Evolutionary conservation across 2,888 invertebrate species (phyloP).

Genomic region (Hedya salicella): DNA sequence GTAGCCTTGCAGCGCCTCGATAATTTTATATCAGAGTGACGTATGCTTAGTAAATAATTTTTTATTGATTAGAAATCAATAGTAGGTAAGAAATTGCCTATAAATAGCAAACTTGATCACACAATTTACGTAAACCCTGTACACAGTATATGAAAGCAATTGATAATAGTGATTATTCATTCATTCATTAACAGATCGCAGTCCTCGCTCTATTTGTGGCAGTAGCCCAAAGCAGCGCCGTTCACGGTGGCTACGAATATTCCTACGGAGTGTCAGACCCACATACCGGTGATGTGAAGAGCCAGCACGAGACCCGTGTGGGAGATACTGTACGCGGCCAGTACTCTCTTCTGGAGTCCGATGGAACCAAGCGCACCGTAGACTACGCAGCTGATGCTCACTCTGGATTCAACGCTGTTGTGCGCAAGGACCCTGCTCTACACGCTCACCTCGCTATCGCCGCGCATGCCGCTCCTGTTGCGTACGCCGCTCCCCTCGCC

Average conservation of each 20-base stretch:
- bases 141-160: too few species aligned
- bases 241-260: conserved; percentile 66
- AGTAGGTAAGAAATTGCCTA: too few species aligned
- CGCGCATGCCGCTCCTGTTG: conserved; percentile 50
- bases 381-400: conserved; percentile 66
- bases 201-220: conserved; percentile 62
- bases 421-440: conserved; percentile 59
- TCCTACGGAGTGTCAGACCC: conserved; percentile 82
- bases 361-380: conserved; percentile 64
- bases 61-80: too few species aligned
- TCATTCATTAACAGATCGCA: conserved; percentile 61
- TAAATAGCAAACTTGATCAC: too few species aligned
- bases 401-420: conserved; percentile 69
- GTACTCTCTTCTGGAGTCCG: conserved; percentile 65
- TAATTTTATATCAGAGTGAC: too few species aligned
- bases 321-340: conserved; percentile 71
- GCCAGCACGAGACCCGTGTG: conserved; percentile 76
- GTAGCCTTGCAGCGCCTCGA: too few species aligned
- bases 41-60: too few species aligned
- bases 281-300: conserved; percentile 80
- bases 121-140: too few species aligned
- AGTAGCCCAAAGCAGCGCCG: conserved; percentile 58
- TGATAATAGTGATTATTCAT: too few species aligned
- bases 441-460: conserved; percentile 45
- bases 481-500: conserved; percentile 50